phyloP scores from a whole-genome alignment of 2,797 vertebrate species.

The Hippopotamyrus pictus region DNA sequence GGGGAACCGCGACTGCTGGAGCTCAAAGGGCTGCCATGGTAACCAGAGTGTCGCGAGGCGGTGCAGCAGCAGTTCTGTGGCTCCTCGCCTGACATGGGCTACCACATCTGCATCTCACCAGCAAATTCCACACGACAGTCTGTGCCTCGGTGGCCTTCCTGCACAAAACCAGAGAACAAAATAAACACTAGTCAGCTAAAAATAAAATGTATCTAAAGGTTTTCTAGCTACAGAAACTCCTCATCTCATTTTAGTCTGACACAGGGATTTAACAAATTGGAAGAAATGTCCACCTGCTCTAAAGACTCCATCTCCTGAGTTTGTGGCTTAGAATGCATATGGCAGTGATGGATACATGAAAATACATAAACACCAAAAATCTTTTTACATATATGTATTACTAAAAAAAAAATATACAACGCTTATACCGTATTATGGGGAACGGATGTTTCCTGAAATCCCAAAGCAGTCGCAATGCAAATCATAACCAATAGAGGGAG shows the following conservation, averaged over 20 bases:
- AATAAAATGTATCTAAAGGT: neutral
- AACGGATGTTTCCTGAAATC: neutral
- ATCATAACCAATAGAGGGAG: neutral
- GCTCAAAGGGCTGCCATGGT: neutral
- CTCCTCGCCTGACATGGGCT: neutral
- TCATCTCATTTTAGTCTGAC: neutral
- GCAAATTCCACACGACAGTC: neutral
- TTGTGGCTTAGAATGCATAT: neutral
- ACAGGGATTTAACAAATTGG: neutral
- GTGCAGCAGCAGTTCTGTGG: neutral
- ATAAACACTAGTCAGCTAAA: neutral
- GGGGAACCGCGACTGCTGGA: neutral
- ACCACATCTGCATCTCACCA: neutral
- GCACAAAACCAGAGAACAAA: neutral
- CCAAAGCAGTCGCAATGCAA: neutral
- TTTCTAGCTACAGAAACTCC: neutral
- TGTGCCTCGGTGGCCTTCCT: neutral
- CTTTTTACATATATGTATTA: neutral
- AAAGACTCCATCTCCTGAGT: neutral
- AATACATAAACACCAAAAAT: neutral
- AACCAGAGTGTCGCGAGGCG: neutral
- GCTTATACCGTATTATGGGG: neutral
- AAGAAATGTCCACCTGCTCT: neutral
- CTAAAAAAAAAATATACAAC: neutral
- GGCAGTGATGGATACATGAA: neutral